Conservation (phyloP, 2,888 invertebrate genomes). For the Nemotelus pantherinus region DNA sequence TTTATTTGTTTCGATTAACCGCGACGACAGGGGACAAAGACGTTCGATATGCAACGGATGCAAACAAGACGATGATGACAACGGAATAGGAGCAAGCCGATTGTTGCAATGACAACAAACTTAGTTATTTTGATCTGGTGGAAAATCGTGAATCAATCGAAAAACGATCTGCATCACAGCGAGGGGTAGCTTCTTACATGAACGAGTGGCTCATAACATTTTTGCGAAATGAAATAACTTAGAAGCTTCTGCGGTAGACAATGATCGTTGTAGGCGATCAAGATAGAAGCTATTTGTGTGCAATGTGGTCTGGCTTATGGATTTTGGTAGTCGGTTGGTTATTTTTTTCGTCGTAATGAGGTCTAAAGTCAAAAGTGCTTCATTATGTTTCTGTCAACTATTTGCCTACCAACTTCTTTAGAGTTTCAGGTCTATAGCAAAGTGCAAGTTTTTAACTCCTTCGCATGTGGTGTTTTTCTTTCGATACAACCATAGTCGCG, state of each 20-base stretch:
- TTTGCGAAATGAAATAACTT: not conserved
- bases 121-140: slow-evolving; percentile 26
- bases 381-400: too few relatives aligned
- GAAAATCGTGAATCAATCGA: slow-evolving; percentile 52
- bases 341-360: not conserved
- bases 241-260: slow-evolving; percentile 42
- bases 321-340: slow-evolving; percentile 26
- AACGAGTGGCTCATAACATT: slow-evolving; percentile 27
- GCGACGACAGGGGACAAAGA: not conserved
- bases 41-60: not conserved
- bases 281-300: slow-evolving; percentile 33
- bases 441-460: too few relatives aligned
- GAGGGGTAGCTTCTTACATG: slow-evolving; percentile 45
- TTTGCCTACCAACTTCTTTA: too few relatives aligned
- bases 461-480: too few relatives aligned
- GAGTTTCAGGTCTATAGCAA: too few relatives aligned
- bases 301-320: slow-evolving; percentile 5
- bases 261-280: slow-evolving; percentile 37
- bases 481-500: too few relatives aligned
- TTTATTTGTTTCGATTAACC: slow-evolving; percentile 20
- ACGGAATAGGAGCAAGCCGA: slow-evolving; percentile 26
- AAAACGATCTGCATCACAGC: slow-evolving; percentile 50
- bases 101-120: slow-evolving; percentile 24
- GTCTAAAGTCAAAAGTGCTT: slow-evolving; percentile 22
- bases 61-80: not conserved